These are phyloP conservation scores for Cichladusa arquata DNA, from an alignment of 2,113 vertebrate species.

Conservation along the genomic window DNA sequence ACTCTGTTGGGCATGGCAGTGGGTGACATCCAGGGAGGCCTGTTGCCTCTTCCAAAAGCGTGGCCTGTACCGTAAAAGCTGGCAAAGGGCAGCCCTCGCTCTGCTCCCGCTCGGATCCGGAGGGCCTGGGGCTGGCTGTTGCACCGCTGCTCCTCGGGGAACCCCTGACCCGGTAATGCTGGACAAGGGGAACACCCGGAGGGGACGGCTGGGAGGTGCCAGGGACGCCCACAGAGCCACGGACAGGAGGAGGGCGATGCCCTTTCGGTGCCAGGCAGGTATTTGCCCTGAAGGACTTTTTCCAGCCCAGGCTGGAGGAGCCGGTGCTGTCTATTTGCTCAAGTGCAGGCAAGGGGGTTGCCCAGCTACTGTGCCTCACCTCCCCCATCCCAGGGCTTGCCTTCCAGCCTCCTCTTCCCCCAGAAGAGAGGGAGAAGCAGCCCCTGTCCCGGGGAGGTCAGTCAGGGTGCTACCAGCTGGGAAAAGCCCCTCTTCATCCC, in stretches of 20 bases:
- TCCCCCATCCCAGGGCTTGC: neutral
- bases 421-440: neutral
- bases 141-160: neutral
- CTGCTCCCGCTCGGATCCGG: neutral
- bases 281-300: neutral
- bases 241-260: neutral
- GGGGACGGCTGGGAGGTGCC: neutral
- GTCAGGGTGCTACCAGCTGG: neutral
- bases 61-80: rapidly evolving
- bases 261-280: neutral
- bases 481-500: neutral
- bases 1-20: rapidly evolving
- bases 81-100: neutral
- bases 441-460: neutral
- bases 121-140: rapidly evolving
- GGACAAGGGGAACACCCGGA: neutral
- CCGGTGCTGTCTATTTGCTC: neutral
- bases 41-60: neutral
- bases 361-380: neutral
- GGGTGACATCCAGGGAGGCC: neutral
- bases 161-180: too few relatives aligned
- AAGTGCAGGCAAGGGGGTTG: neutral
- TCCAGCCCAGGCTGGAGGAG: neutral
- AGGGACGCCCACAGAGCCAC: rapidly evolving
- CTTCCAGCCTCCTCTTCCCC: neutral